Percentiles rank a stretch among this genome's conserved stretches.
Conservation (phyloP, 2,113 vertebrate species). For the Entomyzon cyanotis region DNA sequence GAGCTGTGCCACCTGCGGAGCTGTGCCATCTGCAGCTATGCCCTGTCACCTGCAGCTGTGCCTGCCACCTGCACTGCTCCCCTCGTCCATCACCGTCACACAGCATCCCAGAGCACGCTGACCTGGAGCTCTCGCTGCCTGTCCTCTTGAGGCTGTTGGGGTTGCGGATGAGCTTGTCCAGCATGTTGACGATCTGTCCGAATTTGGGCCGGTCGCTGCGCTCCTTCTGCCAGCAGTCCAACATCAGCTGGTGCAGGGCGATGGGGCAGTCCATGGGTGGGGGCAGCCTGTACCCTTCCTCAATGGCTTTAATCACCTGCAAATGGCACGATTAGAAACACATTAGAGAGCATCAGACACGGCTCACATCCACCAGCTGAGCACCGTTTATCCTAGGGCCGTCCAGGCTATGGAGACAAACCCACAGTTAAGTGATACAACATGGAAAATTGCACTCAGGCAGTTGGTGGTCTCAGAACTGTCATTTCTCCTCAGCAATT, state of each 20-base stretch:
- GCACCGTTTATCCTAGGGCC: not conserved
- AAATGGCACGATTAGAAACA: not conserved
- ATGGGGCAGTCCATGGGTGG: slow-evolving; percentile 98
- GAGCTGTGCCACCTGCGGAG: not conserved
- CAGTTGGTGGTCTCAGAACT: not conserved
- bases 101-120: slow-evolving; percentile 32
- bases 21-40: not conserved
- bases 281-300: slow-evolving; percentile 95
- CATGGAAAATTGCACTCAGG: not conserved
- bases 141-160: slow-evolving; percentile 96
- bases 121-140: slow-evolving; percentile 87
- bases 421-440: not conserved
- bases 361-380: not conserved
- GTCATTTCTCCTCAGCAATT: not conserved
- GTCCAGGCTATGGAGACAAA: not conserved
- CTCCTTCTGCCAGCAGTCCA: slow-evolving; percentile 98
- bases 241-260: slow-evolving; percentile 95
- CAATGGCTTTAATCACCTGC: slow-evolving; percentile 98
- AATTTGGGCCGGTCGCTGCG: slow-evolving; percentile 94
- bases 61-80: not conserved
- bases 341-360: not conserved
- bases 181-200: slow-evolving; percentile 98
- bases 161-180: slow-evolving; percentile 99
- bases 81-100: not conserved
- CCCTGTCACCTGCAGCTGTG: not conserved